Evolutionary conservation across 2,888 invertebrate species (phyloP).

Genomic region (Drosophila histrio): DNA sequence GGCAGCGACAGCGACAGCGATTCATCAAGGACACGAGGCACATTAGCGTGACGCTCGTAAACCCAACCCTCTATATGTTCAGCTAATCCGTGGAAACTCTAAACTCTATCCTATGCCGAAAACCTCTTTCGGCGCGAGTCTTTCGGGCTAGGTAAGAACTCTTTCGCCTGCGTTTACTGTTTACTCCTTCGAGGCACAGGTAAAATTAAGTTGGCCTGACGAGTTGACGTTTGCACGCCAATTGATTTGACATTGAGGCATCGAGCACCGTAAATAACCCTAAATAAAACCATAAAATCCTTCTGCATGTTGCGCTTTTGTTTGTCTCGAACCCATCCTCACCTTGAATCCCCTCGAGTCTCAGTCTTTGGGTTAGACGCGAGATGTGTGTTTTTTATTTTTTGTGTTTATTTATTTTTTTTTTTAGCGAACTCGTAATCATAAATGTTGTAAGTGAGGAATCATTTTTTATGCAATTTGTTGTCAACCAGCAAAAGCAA

Average conservation of each 20-base stretch:
- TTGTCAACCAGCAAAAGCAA: constrained; percentile 39
- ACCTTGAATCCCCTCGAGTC: constrained; percentile 55
- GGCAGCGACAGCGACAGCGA: constrained; percentile 13
- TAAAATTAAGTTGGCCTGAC: constrained; percentile 49
- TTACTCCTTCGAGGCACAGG: constrained; percentile 53
- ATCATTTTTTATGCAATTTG: constrained; percentile 78
- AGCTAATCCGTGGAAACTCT: constrained; percentile 75
- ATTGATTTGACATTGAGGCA: constrained; percentile 76
- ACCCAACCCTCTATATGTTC: constrained; percentile 40
- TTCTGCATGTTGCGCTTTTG: constrained; percentile 77
- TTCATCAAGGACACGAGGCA: constrained; percentile 70
- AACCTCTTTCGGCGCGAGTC: constrained; percentile 79
- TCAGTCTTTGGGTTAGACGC: background rate
- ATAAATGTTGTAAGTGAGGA: constrained; percentile 49
- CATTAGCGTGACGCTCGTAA: constrained; percentile 73
- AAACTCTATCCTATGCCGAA: constrained; percentile 49
- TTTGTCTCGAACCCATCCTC: constrained; percentile 52
- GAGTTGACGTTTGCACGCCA: constrained; percentile 75
- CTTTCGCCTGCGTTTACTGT: constrained; percentile 56
- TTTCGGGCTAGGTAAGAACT: constrained; percentile 58
- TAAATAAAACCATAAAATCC: constrained; percentile 83
- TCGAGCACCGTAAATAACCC: constrained; percentile 74
- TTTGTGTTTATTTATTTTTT: constrained; percentile 11
- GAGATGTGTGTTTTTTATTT: constrained; percentile 20
- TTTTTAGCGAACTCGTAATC: constrained; percentile 68